Conservation (phyloP, 2,888 invertebrate genomes). For the Sphinx pinastri region DNA sequence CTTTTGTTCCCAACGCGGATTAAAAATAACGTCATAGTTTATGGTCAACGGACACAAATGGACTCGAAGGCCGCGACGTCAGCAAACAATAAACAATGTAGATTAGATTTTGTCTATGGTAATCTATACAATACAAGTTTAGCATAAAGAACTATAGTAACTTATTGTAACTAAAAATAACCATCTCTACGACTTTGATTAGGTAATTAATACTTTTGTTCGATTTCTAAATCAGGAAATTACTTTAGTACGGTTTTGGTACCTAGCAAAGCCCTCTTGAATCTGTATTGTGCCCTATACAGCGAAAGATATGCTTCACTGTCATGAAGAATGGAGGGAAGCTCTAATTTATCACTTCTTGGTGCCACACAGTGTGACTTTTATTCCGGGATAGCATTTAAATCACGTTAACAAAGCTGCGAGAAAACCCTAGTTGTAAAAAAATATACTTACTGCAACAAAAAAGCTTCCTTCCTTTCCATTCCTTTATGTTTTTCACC, state of each 20-base stretch:
- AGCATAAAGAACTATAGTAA: background rate
- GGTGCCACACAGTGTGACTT: no score
- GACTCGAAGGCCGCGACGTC: constrained; percentile 6
- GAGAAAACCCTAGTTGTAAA: no score
- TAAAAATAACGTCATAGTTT: constrained; percentile 19
- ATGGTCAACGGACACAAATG: background rate
- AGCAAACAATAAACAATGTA: constrained; percentile 24
- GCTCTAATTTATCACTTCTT: no score
- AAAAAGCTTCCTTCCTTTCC: background rate
- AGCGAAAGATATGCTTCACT: no score
- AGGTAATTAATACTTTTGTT: background rate
- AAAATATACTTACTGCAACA: constrained; percentile 10
- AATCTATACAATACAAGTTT: background rate
- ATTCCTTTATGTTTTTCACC: background rate
- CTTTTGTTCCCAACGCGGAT: constrained; percentile 17
- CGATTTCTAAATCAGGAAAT: no score
- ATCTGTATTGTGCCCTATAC: no score
- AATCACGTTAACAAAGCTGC: no score
- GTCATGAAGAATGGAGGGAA: no score
- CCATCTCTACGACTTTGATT: background rate
- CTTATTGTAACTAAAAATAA: no score
- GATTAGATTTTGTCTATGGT: constrained; percentile 3
- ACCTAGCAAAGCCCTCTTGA: no score
- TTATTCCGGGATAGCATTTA: no score
- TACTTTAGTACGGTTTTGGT: no score